Conservation (phyloP, 2,113 vertebrate species). For the Phocoena phocoena region DNA sequence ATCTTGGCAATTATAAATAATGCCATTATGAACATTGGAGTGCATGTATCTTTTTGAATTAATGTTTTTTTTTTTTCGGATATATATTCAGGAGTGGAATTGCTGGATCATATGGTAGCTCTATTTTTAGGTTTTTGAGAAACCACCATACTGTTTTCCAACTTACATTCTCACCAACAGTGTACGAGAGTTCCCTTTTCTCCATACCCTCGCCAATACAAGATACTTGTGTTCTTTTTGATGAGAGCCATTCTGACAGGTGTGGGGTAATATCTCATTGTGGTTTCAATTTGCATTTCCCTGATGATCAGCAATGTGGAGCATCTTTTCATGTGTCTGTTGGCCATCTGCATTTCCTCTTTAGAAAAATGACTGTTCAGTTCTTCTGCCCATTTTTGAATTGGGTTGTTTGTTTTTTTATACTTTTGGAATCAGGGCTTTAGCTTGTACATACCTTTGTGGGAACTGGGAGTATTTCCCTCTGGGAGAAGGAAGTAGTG, state of each 20-base stretch:
- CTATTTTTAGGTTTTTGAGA: background rate
- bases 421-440: background rate
- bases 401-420: background rate
- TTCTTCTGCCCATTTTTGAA: background rate
- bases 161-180: fast-evolving
- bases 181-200: background rate
- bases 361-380: background rate
- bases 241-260: background rate
- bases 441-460: background rate
- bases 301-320: background rate
- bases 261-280: background rate
- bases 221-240: background rate
- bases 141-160: background rate
- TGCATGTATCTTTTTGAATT: background rate
- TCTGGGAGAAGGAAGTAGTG: background rate
- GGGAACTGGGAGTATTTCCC: background rate
- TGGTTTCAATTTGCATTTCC: background rate
- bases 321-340: background rate
- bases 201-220: background rate
- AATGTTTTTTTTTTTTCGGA: background rate
- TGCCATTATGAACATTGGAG: background rate
- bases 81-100: background rate
- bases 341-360: background rate
- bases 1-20: background rate
- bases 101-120: background rate